A percentile compares a stretch with the other conserved stretches of the same genome.
Conservation (phyloP, 2,113 vertebrate species). For the Xerus inauris region DNA sequence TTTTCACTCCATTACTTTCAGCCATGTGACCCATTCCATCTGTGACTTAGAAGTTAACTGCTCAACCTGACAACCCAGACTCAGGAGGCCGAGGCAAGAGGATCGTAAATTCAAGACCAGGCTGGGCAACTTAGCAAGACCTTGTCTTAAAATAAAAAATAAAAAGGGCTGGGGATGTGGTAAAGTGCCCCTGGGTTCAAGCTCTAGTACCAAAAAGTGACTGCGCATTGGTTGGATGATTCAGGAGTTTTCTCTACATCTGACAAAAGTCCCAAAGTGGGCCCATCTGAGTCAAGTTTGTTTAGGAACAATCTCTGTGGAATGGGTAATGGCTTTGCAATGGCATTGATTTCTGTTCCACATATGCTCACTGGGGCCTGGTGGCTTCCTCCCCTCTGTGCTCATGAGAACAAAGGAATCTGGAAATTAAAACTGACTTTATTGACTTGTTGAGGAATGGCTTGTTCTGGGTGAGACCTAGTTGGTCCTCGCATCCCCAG, state of each 20-base stretch:
- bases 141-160: no score
- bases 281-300: not conserved
- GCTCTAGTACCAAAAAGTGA: not conserved
- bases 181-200: no score
- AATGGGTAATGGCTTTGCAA: not conserved
- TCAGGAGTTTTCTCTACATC: not conserved
- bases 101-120: no score
- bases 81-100: no score
- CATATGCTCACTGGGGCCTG: not conserved
- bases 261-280: not conserved
- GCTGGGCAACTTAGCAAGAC: no score
- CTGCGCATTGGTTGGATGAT: not conserved
- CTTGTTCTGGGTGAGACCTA: constrained; percentile 14
- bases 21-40: no score
- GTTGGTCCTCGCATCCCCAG: not conserved
- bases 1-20: not conserved
- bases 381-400: not conserved
- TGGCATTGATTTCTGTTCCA: not conserved
- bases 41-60: not conserved
- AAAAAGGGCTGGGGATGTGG: no score
- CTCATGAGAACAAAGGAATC: not conserved
- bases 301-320: not conserved
- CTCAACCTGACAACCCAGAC: no score
- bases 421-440: constrained; percentile 48
- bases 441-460: constrained; percentile 24